A percentile compares a stretch with the other conserved stretches of the same genome.
Evolutionary conservation across 2,797 vertebrate genomes (phyloP).

Genomic region (Lateolabrax maculatus): DNA sequence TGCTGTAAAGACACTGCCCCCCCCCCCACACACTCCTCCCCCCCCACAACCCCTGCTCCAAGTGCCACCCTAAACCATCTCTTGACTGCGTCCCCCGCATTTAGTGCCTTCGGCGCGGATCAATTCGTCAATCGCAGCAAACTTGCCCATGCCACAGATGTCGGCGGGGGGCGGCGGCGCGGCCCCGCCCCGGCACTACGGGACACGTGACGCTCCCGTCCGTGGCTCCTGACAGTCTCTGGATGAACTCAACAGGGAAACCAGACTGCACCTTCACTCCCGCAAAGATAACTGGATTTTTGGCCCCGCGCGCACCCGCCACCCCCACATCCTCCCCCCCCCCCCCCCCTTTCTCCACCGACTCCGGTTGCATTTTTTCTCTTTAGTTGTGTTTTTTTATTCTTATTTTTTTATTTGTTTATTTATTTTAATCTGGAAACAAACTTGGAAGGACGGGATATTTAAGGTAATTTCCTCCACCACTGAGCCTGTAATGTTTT

Average conservation of each 20-base stretch:
- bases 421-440: constrained; percentile 28
- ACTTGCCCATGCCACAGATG: constrained; percentile 59
- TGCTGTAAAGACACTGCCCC: not conserved
- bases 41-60: too few species aligned
- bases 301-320: constrained; percentile 44
- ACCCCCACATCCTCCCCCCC: too few species aligned
- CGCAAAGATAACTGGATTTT: constrained; percentile 77
- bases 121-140: constrained; percentile 50
- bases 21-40: too few species aligned
- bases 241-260: constrained; percentile 83
- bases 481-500: constrained; percentile 33
- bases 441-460: constrained; percentile 63
- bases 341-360: too few species aligned
- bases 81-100: not conserved
- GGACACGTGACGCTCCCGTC: constrained; percentile 82
- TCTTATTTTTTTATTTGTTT: not conserved
- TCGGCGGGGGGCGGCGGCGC: constrained; percentile 69
- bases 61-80: not conserved
- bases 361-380: too few species aligned
- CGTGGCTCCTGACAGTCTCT: constrained; percentile 86
- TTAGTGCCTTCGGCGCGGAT: constrained; percentile 23
- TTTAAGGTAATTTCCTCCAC: constrained; percentile 75
- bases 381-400: constrained; percentile 5
- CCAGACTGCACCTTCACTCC: constrained; percentile 80
- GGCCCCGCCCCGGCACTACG: constrained; percentile 82